Percentiles rank a stretch among this genome's conserved stretches.
Evolutionary conservation across 2,888 invertebrate species (phyloP).

Genomic region (Lobophora halterata): DNA sequence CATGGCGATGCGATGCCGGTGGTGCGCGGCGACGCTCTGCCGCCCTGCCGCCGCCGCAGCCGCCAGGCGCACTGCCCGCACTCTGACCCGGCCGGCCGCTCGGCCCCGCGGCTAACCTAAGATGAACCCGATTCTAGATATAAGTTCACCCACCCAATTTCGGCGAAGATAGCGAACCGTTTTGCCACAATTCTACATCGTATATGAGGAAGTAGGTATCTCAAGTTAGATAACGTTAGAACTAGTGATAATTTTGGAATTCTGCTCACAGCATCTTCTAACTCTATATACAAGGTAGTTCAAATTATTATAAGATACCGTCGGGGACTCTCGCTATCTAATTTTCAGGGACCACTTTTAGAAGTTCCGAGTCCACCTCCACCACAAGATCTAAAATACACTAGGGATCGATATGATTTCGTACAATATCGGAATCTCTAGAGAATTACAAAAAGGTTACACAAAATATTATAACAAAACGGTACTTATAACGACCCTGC

Average conservation of each 20-base stretch:
- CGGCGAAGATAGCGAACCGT: constrained; percentile 60
- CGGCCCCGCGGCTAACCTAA: constrained; percentile 54
- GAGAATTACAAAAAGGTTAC: too few relatives aligned
- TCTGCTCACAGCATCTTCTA: not conserved
- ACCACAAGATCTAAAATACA: too few relatives aligned
- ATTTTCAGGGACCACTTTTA: too few relatives aligned
- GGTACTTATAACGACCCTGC: constrained; percentile 82
- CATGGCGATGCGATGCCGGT: constrained; percentile 55
- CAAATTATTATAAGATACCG: too few relatives aligned
- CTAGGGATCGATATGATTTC: too few relatives aligned
- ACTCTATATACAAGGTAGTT: too few relatives aligned
- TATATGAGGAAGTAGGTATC: constrained; percentile 53
- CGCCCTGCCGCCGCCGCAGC: constrained; percentile 34
- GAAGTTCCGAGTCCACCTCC: too few relatives aligned
- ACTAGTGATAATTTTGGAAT: not conserved
- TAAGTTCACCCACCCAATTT: constrained; percentile 77
- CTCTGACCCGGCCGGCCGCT: constrained; percentile 64
- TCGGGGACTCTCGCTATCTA: too few relatives aligned
- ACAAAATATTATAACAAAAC: too few relatives aligned
- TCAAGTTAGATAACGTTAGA: constrained; percentile 22
- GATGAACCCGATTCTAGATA: constrained; percentile 69
- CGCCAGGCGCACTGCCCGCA: constrained; percentile 52
- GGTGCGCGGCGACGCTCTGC: constrained; percentile 58
- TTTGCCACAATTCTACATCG: constrained; percentile 49
- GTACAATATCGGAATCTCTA: too few relatives aligned